Evolutionary conservation across 1,140 invertebrate species (phyloP), one percentile per base, ranked within the genome.

Genomic region (Drosophila serrata): DNA sequence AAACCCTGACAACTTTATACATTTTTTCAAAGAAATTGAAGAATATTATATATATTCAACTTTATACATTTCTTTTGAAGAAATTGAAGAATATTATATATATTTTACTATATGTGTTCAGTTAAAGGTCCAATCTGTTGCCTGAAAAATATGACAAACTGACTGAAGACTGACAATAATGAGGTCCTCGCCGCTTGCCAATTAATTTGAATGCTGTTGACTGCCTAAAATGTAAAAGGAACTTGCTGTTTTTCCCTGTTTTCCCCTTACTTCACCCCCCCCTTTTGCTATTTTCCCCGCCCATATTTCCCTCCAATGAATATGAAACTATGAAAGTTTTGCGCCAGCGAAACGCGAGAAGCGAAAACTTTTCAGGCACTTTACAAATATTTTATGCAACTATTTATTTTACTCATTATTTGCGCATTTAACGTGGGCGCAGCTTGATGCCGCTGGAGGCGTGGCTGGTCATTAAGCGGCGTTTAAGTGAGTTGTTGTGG

Each of bases 351-450:
- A 64, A 39, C 37, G 58, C 64, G 64, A 35, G 53, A 67, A 56
- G 62, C 74, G 43, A 78, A 78, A 79, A 79, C 33, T 79, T 79
- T 79, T 40, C 75, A 79, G 75, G 65, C 76, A 79, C 76, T 79
- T 79, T 79, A 79, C 75, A 79, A 79, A 79, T 79, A 79, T 79
- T 79, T 79, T 79, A 78, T 79, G 74, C 76, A 79, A 79, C 76
- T 79, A 79, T 79, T 79, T 79, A 78, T 79, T 79, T 78, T 78
- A 78, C 76, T 79, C 76, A 79, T 79, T 79, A 79, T 79, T 79
- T 79, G 76, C 75, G 65, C 76, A 79, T 79, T 79, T 79, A 79
- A 64, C 55, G 75, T 72, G 65, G 58, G 65, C 57, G 53, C 24
- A 45, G 19, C 12, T 45, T 12, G 3, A 6, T 12, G 6, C 7